Conservation (phyloP, 1,140 invertebrate species). For the Panagrolaimus sp. region DNA sequence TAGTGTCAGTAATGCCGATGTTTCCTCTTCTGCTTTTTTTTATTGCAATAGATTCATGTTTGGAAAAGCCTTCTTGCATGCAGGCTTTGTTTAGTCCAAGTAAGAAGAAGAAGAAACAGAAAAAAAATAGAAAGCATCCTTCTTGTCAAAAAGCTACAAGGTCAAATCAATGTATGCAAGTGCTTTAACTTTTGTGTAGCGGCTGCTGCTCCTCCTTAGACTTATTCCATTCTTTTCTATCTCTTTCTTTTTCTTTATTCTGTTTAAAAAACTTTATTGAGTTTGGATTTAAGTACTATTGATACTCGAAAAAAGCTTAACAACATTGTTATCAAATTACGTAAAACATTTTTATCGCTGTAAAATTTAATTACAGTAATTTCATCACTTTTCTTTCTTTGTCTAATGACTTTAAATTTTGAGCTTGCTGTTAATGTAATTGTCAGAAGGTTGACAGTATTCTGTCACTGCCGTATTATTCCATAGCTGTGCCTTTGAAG, state of each 20-base stretch:
- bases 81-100: not conserved
- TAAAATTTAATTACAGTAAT: not conserved
- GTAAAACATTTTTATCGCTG: not conserved
- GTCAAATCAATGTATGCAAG: conserved; percentile 14
- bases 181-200: not conserved
- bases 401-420: not conserved
- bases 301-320: not conserved
- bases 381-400: not conserved
- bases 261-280: conserved; percentile 1
- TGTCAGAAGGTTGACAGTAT: too few species aligned
- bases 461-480: not conserved
- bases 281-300: not conserved
- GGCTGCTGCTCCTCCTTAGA: not conserved
- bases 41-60: conserved; percentile 3
- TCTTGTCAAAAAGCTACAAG: not conserved
- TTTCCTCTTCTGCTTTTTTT: not conserved
- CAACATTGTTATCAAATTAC: too few species aligned
- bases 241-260: not conserved
- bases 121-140: not conserved
- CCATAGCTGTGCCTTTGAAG: not conserved
- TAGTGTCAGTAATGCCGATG: not conserved
- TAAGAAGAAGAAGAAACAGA: not conserved
- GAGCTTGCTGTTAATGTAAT: not conserved
- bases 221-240: not conserved
- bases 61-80: conserved; percentile 9